phyloP scores from a whole-genome alignment of 2,113 vertebrate genomes.

The Nannospalax galili region DNA sequence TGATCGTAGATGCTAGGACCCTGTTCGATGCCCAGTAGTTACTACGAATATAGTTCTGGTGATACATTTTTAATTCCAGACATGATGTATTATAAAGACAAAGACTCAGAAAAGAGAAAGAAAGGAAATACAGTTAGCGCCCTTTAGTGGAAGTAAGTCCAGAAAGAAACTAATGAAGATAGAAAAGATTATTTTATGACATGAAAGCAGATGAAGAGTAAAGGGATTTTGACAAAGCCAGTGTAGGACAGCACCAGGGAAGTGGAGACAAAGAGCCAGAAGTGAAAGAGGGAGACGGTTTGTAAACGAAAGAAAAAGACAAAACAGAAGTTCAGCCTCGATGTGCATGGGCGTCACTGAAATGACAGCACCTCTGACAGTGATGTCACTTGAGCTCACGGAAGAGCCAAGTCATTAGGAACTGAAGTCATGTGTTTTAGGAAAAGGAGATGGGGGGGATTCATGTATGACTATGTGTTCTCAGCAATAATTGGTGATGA shows the following conservation, averaged over 20 bases:
- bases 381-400: neutral
- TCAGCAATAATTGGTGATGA: neutral
- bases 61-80: neutral
- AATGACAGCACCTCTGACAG: neutral
- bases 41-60: neutral
- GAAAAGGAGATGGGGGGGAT: neutral
- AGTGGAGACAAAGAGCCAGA: neutral
- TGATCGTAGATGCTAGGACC: neutral
- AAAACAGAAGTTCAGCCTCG: neutral
- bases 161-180: neutral
- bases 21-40: neutral
- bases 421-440: neutral
- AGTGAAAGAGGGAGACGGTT: neutral
- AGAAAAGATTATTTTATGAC: neutral
- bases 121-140: neutral
- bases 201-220: neutral
- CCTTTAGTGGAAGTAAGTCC: neutral
- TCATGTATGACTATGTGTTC: neutral
- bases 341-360: neutral
- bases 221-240: slow-evolving; percentile 3
- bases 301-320: neutral
- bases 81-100: neutral
- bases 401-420: slow-evolving; percentile 9
- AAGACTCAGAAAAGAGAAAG: neutral
- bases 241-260: neutral